Conservation (phyloP, 1,140 invertebrate genomes). For the Apis laboriosa region DNA sequence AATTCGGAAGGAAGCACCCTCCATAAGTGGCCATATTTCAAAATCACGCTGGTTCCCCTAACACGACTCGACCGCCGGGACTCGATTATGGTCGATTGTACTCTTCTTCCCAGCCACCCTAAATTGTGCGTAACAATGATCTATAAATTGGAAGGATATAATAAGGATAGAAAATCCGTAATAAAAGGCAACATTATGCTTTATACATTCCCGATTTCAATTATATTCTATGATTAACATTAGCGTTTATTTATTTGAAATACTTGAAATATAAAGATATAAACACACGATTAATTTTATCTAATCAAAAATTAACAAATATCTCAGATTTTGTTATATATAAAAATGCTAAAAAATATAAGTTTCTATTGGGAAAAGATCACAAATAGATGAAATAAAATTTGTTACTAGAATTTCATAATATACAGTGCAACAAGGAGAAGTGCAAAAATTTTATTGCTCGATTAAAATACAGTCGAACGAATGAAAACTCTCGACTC, state of each 20-base stretch:
- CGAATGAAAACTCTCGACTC: too few species aligned
- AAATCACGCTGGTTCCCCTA: slow-evolving; percentile 61
- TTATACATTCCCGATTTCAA: neutral
- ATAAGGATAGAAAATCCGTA: neutral
- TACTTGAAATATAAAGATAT: too few species aligned
- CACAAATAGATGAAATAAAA: too few species aligned
- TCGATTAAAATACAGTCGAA: too few species aligned
- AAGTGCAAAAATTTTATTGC: too few species aligned
- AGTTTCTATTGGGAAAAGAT: too few species aligned
- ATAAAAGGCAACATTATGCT: neutral
- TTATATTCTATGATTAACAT: neutral
- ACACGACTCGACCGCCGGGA: slow-evolving; percentile 20
- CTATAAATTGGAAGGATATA: slow-evolving; percentile 29
- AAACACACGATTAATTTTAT: neutral
- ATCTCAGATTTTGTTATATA: too few species aligned
- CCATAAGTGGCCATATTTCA: slow-evolving; percentile 70
- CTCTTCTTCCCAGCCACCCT: slow-evolving; percentile 17
- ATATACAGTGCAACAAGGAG: too few species aligned
- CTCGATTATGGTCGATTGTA: slow-evolving; percentile 42
- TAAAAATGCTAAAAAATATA: too few species aligned
- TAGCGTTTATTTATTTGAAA: neutral
- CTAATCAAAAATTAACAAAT: too few species aligned
- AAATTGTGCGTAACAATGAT: slow-evolving; percentile 32
- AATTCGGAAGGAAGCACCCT: slow-evolving; percentile 53
- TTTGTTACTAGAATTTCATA: too few species aligned